Conservation (phyloP, 2,797 vertebrate species). For the Malacoraja senta region DNA sequence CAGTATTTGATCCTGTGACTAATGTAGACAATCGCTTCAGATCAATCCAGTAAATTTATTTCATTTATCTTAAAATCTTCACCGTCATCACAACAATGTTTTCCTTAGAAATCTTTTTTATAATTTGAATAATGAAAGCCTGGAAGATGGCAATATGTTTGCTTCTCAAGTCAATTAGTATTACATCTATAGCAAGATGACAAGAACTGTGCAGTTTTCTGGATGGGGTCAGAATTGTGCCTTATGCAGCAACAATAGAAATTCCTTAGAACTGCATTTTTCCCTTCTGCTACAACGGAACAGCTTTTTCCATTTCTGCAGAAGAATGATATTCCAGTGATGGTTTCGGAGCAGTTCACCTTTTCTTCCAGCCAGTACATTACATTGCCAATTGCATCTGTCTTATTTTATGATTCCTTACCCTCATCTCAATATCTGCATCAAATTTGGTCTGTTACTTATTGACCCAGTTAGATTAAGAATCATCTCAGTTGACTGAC, state of each 20-base stretch:
- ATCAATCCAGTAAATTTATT: background rate
- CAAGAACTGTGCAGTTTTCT: background rate
- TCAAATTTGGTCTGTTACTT: background rate
- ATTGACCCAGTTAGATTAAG: background rate
- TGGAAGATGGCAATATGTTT: background rate
- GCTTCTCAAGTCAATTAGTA: background rate
- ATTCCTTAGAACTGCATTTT: background rate
- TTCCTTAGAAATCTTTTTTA: background rate
- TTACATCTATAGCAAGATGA: background rate
- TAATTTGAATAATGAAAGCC: background rate
- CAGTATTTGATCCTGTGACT: background rate
- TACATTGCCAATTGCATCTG: background rate
- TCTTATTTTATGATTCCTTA: background rate
- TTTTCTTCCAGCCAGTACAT: background rate
- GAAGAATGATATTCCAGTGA: background rate
- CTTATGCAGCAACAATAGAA: background rate
- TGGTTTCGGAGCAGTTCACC: background rate
- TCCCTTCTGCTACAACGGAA: background rate
- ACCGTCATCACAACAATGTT: background rate
- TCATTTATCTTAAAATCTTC: background rate
- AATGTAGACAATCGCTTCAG: background rate
- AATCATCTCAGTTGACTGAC: background rate
- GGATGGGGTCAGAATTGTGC: background rate
- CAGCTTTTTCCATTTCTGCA: background rate
- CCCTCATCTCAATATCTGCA: background rate